A percentile compares a stretch with the other conserved stretches of the same genome.
Evolutionary conservation across 2,888 invertebrate genomes (phyloP).

Genomic region (Gerris lacustris): DNA sequence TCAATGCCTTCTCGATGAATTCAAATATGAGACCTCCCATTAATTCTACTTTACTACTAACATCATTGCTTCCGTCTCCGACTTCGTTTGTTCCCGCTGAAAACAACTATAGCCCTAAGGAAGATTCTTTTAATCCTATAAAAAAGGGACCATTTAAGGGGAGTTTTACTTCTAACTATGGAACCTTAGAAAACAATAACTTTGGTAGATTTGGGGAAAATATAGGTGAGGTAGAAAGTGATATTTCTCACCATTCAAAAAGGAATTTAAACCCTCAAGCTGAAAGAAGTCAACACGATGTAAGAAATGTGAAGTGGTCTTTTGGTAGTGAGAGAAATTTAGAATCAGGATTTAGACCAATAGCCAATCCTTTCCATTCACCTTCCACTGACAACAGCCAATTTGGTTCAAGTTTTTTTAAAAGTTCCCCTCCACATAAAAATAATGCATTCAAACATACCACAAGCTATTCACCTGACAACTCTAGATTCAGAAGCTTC

Average conservation of each 20-base stretch:
- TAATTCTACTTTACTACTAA: not conserved
- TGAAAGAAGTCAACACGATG: not conserved
- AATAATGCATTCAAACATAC: not conserved
- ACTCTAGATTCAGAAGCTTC: slow-evolving; percentile 3
- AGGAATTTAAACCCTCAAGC: not conserved
- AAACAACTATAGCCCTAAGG: not conserved
- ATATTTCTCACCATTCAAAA: not conserved
- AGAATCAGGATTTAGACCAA: not conserved
- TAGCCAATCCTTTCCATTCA: not conserved
- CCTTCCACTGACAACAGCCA: not conserved
- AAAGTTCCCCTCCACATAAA: not conserved
- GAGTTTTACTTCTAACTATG: not conserved
- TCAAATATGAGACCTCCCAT: not conserved
- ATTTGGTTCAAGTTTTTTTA: not conserved
- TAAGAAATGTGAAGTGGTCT: too few species aligned
- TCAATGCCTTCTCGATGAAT: not conserved
- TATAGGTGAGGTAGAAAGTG: not conserved
- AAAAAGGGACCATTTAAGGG: not conserved
- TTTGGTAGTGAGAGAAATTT: not conserved
- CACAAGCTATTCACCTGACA: not conserved
- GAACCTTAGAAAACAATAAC: not conserved
- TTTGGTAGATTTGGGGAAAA: too few species aligned
- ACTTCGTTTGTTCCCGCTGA: not conserved
- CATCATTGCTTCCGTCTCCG: not conserved
- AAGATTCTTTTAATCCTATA: not conserved